A percentile compares a stretch with the other conserved stretches of the same genome.
Conservation (phyloP, 2,888 invertebrate genomes). For the Lasioglossum leucozonium region DNA sequence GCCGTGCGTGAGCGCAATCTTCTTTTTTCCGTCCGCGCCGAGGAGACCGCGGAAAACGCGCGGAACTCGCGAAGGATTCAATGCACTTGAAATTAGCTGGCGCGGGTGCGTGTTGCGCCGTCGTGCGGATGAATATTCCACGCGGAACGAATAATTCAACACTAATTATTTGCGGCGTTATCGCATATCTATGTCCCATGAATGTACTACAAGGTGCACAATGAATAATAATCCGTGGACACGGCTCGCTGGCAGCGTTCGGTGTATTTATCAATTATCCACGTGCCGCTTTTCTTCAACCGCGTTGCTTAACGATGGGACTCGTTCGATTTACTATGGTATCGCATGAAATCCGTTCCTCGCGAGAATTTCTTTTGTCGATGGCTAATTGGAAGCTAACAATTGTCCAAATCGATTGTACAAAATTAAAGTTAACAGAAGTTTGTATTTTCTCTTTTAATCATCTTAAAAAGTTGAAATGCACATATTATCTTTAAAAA, state of each 20-base stretch:
- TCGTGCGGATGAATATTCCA: slow-evolving; percentile 55
- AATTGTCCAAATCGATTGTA: too few relatives aligned
- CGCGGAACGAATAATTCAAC: slow-evolving; percentile 57
- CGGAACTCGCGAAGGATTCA: slow-evolving; percentile 22
- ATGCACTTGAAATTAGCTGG: slow-evolving; percentile 51
- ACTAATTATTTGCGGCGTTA: slow-evolving; percentile 62
- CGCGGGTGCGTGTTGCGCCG: slow-evolving; percentile 37
- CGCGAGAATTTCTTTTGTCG: neutral
- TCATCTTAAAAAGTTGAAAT: too few relatives aligned
- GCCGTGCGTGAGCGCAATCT: slow-evolving; percentile 1
- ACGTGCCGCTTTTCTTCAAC: slow-evolving; percentile 10
- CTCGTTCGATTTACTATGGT: neutral
- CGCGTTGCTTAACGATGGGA: neutral
- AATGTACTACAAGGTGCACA: slow-evolving; percentile 44
- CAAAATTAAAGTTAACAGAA: too few relatives aligned
- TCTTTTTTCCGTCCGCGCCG: neutral
- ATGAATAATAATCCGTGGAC: slow-evolving; percentile 58
- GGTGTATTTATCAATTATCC: slow-evolving; percentile 34
- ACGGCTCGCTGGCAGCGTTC: slow-evolving; percentile 13
- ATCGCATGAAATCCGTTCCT: neutral
- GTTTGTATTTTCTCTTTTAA: too few relatives aligned
- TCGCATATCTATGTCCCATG: slow-evolving; percentile 54
- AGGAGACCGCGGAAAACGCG: neutral
- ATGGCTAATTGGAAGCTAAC: neutral
- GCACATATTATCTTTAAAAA: too few relatives aligned